Evolutionary conservation across 1,140 invertebrate species (phyloP), one percentile per base, ranked within the genome.

Genomic region (Atta colombica): DNA sequence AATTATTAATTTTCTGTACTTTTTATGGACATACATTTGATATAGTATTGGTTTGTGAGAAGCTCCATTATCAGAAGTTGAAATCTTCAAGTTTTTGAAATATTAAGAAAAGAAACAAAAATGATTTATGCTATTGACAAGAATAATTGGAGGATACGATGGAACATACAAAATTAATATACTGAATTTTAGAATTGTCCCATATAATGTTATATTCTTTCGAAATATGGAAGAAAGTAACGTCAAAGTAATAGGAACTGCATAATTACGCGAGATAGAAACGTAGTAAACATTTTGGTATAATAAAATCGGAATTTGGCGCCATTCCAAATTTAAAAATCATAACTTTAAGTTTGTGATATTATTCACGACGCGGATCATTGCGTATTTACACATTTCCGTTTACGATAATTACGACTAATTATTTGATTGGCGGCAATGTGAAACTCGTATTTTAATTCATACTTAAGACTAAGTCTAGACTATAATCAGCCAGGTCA

Each of bases 241-340:
- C 14, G 72, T 16, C 31, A 66, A 66, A 21, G 18, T 66, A 35
- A 31, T 31, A n/a, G 18, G 49, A 78, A 21, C 12, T 31, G 25
- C 45, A 68, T 68, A 78, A 68, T n/a, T 45, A 28, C 28, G 45
- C 3, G 25, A 68, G 45, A 51, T 78, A 66, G 10, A 51, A 68
- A 53, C 60, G 16, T 53, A 65, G 39, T 65, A 49, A 78, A 35
- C 18, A 3, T 78, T 21, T 39, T 25, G 45, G 18, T 21, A 25
- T 78, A 78, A 53, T 78, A 78, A 66, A 78, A 53, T 14, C 6
- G 58, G 25, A 45, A 51, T 35, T 78, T 78, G 61, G 61, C 77
- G 28, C 2, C 7, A 45, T n/a, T 66, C 77, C 77, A 78, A 78
- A 12, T 58, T 78, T 66, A 45, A 68, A 68, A 68, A 68, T 45